phyloP scores from a whole-genome alignment of 2,888 invertebrate species.

The Drosophila siamana region DNA sequence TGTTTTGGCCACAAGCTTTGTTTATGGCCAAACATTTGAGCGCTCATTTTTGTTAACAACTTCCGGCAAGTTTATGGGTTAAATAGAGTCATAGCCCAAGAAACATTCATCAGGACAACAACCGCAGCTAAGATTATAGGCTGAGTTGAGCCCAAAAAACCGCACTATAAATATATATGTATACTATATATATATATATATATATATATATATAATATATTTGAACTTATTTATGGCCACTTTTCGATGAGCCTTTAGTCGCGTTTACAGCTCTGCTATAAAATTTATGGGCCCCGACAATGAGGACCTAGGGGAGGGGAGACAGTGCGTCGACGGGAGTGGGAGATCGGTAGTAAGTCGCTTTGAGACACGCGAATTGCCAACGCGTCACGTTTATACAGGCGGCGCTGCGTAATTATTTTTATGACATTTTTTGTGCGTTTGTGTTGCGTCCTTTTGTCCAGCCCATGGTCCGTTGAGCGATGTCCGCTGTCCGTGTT shows the following conservation, averaged over 20 bases:
- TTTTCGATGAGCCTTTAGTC: constrained; percentile 77
- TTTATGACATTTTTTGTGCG: constrained; percentile 73
- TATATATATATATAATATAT: constrained; percentile 36
- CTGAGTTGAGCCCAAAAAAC: constrained; percentile 38
- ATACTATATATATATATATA: constrained; percentile 48
- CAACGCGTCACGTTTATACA: constrained; percentile 65
- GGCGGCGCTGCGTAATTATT: constrained; percentile 73
- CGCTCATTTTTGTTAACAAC: constrained; percentile 23
- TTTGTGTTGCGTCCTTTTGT: constrained; percentile 30
- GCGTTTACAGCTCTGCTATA: constrained; percentile 74
- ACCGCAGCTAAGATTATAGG: constrained; percentile 27
- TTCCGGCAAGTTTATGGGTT: constrained; percentile 28
- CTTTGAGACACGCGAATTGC: constrained; percentile 59
- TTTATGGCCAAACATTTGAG: constrained; percentile 22
- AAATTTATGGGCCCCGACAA: constrained; percentile 63
- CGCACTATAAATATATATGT: constrained; percentile 71
- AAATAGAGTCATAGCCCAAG: constrained; percentile 57
- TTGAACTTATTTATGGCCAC: constrained; percentile 79
- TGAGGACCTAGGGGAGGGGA: no score
- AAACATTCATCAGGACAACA: no score
- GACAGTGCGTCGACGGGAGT: not conserved
- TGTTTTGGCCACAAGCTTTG: constrained; percentile 28
- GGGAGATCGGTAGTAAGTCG: constrained; percentile 27
- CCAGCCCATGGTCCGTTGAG: not conserved
- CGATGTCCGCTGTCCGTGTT: constrained; percentile 52